Evolutionary conservation across 35 echinoderm and acorn worm genomes (phyloP).

Genomic region (Amphiura filiformis): DNA sequence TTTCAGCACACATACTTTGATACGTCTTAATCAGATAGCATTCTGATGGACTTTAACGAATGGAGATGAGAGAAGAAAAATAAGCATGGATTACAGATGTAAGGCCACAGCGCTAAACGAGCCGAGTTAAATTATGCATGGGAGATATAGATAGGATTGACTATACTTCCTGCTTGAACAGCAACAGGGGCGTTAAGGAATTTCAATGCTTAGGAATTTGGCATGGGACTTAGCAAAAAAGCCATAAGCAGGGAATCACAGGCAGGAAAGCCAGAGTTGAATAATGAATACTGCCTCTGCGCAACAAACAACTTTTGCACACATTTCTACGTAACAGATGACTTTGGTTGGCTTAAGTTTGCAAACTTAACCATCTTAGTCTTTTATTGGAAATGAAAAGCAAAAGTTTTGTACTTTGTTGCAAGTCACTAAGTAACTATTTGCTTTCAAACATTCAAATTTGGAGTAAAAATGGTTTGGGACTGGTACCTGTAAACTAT

Average conservation of each 20-base stretch:
- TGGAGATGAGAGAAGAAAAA: not conserved
- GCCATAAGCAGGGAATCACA: too few relatives aligned
- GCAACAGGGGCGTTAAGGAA: not conserved
- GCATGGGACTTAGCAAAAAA: not conserved
- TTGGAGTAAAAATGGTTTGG: too few relatives aligned
- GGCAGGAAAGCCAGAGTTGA: not conserved
- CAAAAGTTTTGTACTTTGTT: too few relatives aligned
- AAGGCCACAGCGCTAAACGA: not conserved
- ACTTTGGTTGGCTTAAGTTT: not conserved
- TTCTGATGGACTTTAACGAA: not conserved
- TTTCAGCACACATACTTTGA: too few relatives aligned
- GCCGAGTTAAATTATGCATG: not conserved
- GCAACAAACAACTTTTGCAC: not conserved
- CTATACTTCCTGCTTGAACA: not conserved
- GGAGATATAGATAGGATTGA: not conserved
- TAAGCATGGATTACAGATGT: not conserved
- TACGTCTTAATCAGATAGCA: not conserved
- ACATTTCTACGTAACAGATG: not conserved
- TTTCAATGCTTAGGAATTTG: not conserved
- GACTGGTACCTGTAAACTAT: too few relatives aligned
- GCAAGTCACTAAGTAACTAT: too few relatives aligned
- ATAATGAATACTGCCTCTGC: not conserved
- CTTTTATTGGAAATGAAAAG: not conserved
- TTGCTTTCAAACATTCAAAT: too few relatives aligned
- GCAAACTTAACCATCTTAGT: not conserved